A percentile compares a stretch with the other conserved stretches of the same genome.
Evolutionary conservation across 2,113 vertebrate genomes (phyloP).

Genomic region (Peromyscus maniculatus): DNA sequence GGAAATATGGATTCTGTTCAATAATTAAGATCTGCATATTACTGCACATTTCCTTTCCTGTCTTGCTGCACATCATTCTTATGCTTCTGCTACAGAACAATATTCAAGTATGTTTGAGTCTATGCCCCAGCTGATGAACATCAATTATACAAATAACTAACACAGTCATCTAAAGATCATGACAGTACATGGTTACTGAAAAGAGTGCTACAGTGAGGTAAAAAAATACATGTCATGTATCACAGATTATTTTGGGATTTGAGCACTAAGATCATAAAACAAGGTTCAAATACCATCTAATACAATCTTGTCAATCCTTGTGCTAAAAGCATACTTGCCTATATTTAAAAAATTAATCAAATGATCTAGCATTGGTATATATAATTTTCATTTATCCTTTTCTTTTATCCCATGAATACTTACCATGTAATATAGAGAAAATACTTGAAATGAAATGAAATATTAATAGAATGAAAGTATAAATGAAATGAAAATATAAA

Average conservation of each 20-base stretch:
- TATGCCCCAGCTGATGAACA: not conserved
- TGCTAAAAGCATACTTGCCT: not conserved
- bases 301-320: not conserved
- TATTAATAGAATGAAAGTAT: too few species aligned
- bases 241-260: not conserved
- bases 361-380: not conserved
- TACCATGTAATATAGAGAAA: not conserved
- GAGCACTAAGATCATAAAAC: conserved; percentile 8
- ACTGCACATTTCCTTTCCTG: not conserved
- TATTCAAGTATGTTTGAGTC: not conserved
- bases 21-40: not conserved
- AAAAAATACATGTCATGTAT: not conserved
- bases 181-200: not conserved
- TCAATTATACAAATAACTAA: not conserved
- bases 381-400: conserved; percentile 29
- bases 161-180: not conserved
- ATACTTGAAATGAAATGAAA: not conserved
- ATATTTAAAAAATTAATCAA: conserved; percentile 17
- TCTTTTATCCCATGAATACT: not conserved
- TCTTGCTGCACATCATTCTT: conserved; percentile 38
- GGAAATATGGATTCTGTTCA: conserved; percentile 57
- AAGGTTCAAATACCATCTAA: conserved; percentile 4
- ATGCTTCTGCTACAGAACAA: not conserved
- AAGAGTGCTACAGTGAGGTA: not conserved
- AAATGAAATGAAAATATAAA: not conserved